Percentiles rank a stretch among this genome's conserved stretches.
phyloP scores from a whole-genome alignment of 2,113 vertebrate species.

The Chlamydotis undulata region DNA sequence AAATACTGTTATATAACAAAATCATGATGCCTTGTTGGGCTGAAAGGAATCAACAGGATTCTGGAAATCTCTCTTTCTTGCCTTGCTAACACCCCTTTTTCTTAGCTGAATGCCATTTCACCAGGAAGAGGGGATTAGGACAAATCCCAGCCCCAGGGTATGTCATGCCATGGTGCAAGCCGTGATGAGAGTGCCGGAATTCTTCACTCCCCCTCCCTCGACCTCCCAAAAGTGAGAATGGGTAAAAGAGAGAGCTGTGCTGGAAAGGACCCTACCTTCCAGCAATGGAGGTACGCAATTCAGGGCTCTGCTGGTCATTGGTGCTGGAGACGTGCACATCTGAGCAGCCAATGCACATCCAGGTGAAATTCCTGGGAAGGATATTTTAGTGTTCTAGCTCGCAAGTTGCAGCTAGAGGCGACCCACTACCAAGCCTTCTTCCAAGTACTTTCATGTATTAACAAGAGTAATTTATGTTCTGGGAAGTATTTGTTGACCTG shows the following conservation, averaged over 20 bases:
- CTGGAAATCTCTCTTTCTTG: background rate
- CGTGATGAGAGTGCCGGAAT: background rate
- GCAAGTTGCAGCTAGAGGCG: background rate
- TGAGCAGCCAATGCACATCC: background rate
- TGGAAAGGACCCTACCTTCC: background rate
- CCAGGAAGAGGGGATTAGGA: background rate
- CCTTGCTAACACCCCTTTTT: background rate
- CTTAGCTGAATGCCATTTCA: background rate
- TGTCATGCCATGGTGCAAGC: background rate
- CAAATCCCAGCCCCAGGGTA: background rate
- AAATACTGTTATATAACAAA: background rate
- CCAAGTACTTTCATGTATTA: conserved; percentile 44
- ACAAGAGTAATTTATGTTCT: conserved; percentile 4
- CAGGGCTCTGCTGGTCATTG: background rate
- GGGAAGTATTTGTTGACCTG: conserved; percentile 16
- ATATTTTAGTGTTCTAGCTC: background rate
- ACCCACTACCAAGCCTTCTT: background rate
- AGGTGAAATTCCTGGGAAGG: background rate
- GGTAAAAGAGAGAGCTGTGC: background rate
- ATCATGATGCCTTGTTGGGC: background rate
- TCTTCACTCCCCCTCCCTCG: background rate
- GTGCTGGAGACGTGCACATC: background rate
- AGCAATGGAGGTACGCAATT: background rate
- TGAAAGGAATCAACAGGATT: background rate
- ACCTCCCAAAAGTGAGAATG: background rate